Conservation (phyloP, 2,113 vertebrate species). For the Gambusia affinis region DNA sequence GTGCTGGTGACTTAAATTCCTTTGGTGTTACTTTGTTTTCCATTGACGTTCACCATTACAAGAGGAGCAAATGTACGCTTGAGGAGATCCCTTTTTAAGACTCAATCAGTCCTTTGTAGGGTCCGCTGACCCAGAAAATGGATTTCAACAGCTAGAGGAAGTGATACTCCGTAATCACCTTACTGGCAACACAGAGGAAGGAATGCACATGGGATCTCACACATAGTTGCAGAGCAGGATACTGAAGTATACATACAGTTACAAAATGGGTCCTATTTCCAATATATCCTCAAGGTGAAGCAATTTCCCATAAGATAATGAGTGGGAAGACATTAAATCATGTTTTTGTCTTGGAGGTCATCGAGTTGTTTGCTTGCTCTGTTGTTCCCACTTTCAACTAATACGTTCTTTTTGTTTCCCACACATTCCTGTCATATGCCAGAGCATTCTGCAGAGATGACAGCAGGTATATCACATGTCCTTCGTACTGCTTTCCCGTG, state of each 20-base stretch:
- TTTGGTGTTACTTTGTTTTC: constrained; percentile 33
- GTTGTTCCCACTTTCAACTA: constrained; percentile 15
- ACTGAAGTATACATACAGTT: background rate
- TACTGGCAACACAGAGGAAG: constrained; percentile 54
- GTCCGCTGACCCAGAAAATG: constrained; percentile 92
- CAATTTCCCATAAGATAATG: background rate
- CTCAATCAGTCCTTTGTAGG: constrained; percentile 85
- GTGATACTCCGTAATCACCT: constrained; percentile 83
- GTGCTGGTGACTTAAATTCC: constrained; percentile 16
- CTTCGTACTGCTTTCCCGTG: constrained; percentile 29
- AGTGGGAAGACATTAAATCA: constrained; percentile 1
- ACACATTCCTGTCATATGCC: constrained; percentile 57
- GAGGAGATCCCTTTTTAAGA: constrained; percentile 82
- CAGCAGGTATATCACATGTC: constrained; percentile 56
- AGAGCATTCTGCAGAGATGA: constrained; percentile 18
- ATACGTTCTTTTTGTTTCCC: constrained; percentile 38
- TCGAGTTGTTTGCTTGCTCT: background rate
- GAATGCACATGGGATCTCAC: constrained; percentile 50
- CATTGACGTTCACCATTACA: constrained; percentile 30
- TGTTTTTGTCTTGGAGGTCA: constrained; percentile 9
- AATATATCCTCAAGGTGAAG: background rate
- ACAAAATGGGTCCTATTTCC: background rate
- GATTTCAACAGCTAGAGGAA: constrained; percentile 88
- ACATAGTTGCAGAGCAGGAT: constrained; percentile 9
- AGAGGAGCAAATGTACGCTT: constrained; percentile 62